Evolutionary conservation across 2,113 vertebrate genomes (phyloP).

Genomic region (cattle (Bos taurus)): ARS-UCD2.0 NC_037333.1:112785001-112785500

Average conservation of each 20-base stretch:
- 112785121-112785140: not conserved
- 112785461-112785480: not conserved
- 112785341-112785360: not conserved
- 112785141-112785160: slow-evolving; percentile 10
- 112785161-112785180: not conserved
- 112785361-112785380: not conserved
- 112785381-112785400: not conserved
- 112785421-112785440: slow-evolving; percentile 6
- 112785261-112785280: not conserved
- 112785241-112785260: not conserved
- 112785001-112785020: not conserved
- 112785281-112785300: not conserved
- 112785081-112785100: not conserved
- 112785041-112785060: not conserved
- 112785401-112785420: not conserved
- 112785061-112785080: not conserved
- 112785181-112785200: slow-evolving; percentile 6
- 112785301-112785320: not conserved
- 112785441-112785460: not conserved
- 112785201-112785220: not conserved
- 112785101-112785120: slow-evolving; percentile 13
- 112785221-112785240: not conserved
- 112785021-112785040: not conserved
- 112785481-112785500: slow-evolving; percentile 14
- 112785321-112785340: not conserved